phyloP scores from a whole-genome alignment of 2,888 invertebrate genomes.

The Myathropa florea region DNA sequence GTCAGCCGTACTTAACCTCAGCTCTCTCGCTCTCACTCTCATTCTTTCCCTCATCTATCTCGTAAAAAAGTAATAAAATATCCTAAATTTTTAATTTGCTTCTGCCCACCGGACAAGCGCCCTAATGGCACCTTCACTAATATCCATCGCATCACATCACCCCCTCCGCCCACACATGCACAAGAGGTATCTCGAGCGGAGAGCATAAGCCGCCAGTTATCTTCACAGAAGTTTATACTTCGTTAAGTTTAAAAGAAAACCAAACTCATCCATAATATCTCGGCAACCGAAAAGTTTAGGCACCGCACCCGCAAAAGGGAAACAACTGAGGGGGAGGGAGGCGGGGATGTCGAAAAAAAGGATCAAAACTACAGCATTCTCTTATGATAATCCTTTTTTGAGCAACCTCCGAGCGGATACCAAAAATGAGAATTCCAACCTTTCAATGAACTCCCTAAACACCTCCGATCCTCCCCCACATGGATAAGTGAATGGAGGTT shows the following conservation, averaged over 20 bases:
- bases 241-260: constrained; percentile 40
- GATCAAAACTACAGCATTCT: constrained; percentile 42
- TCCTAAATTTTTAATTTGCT: constrained; percentile 16
- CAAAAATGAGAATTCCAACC: constrained; percentile 33
- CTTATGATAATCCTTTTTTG: constrained; percentile 43
- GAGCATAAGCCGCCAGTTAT: not conserved
- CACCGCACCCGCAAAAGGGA: not conserved
- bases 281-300: constrained; percentile 25
- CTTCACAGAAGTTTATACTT: constrained; percentile 37
- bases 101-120: not conserved
- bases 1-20: not conserved
- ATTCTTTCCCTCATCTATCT: not conserved
- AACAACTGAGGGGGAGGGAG: not conserved
- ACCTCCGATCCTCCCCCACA: not conserved
- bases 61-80: constrained; percentile 30
- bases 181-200: not conserved
- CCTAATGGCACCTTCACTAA: not conserved
- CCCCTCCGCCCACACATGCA: not conserved
- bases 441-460: constrained; percentile 16
- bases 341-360: not conserved
- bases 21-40: not conserved
- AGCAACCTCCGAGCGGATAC: constrained; percentile 29
- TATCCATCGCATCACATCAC: not conserved
- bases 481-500: not conserved
- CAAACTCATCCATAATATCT: constrained; percentile 35